Base-by-base conservation (phyloP, 53 echinoderm and acorn worm species). In the Temnopleurus reevesii region DNA sequence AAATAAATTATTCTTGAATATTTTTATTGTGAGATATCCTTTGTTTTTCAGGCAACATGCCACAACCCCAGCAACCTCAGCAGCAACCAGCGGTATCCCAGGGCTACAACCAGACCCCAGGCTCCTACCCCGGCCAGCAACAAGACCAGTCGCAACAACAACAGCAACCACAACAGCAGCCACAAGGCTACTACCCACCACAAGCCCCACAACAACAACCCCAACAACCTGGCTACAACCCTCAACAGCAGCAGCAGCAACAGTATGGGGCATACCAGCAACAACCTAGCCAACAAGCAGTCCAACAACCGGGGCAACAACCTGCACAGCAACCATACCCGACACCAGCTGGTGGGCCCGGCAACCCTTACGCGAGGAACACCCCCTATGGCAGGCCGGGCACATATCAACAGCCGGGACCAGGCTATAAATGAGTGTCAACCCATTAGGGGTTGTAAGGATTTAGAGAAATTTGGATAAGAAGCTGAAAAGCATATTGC, bases 361-460 rank as follows among this genome's bases (percentile, higher is more conserved):
- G 89, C 5, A 96, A 94, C 77, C 96, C 94, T 5, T 96, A 96
- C 53, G 90, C 96, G 9, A 91, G 96, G 84, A 94, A 92, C 59
- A 44, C 90, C 85, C 92, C 90, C 38, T 96, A 96, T 66, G 96
- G 96, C 54, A 90, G 96, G 60, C 86, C 91, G 2, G 77, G 89
- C 1, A 84, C 86, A 10, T 95, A 96, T 41, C 95, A 93, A 6
- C 93, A 92, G 36, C 92, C 92, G 0, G 94, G 94, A 5, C 89
- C 90, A 27, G 97, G 97, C 12, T 97, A 97, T 86, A 97, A 97
- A 89, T 96, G 91, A 96, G 83, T 30, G 54, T 41, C 41, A 18
- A n/a, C 41, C 38, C n/a, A 6, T 71, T 36, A 13, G 71, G 23
- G 43, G 23, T 8, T 5, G 23, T 41, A 5, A 36, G 36, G 21